Evolutionary conservation across 2,888 invertebrate species (phyloP).

Genomic region (Ennomos quercinarius): DNA sequence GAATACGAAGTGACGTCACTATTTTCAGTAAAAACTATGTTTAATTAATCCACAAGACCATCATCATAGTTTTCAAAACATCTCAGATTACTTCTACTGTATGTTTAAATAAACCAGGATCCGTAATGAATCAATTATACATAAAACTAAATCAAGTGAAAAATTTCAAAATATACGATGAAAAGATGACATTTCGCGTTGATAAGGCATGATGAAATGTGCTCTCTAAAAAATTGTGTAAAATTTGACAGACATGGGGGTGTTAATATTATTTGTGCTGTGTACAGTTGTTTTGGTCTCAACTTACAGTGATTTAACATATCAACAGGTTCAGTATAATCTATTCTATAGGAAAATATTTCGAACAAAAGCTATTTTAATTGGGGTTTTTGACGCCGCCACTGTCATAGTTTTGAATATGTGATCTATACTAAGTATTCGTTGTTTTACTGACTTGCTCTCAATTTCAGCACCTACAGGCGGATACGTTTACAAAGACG

Average conservation of each 20-base stretch:
- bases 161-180: not conserved
- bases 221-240: not conserved
- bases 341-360: no score
- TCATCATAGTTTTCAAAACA: conserved; percentile 9
- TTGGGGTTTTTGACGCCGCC: no score
- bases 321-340: conserved; percentile 3
- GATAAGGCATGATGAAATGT: conserved; percentile 6
- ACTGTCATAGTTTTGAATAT: no score
- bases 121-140: conserved; percentile 18
- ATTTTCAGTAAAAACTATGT: no score
- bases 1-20: no score
- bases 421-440: no score
- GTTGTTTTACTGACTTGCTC: no score
- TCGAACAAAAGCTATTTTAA: no score
- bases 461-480: conserved; percentile 7
- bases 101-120: conserved; percentile 10
- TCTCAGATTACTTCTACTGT: not conserved
- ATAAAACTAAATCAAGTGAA: not conserved
- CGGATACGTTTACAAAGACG: not conserved
- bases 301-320: not conserved
- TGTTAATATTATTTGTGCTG: conserved; percentile 11
- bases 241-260: conserved; percentile 7
- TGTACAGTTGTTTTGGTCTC: conserved; percentile 3
- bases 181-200: conserved; percentile 1
- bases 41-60: no score